Base-by-base conservation (phyloP, 2,888 invertebrate species). In the Diarsia dahlii region DNA sequence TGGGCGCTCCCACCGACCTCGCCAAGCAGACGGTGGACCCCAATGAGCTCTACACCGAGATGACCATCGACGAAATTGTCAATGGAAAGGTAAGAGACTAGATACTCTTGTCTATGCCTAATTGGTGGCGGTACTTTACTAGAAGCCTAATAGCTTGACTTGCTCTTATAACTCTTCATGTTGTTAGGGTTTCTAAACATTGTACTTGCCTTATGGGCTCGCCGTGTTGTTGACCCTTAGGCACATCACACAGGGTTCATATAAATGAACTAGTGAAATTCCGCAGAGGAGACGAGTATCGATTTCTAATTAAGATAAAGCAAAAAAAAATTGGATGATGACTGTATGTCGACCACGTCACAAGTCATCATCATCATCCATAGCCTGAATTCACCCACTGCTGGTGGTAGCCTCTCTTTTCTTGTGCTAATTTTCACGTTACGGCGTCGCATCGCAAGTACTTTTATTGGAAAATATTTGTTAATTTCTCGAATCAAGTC, bases 51-150 rank as follows among this genome's bases (percentile, higher is more conserved):
- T 98, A 97, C 92, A 97, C 97, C 1, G 97, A 98, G 89, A 98
- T 99, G 98, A 98, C 98, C n/a, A 97, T 99, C 85, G 97, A 99
- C 93, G 99, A 99, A 95, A 99, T 99, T 90, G 98, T 99, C 89
- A 99, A 99, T 94, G 99, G 99, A 91, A 98, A 99, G 97, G 98
- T 98, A 91, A 20, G 12, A 12, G 1, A 52, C 20, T 28, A 34
- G 12, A 28, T 28, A n/a, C n/a, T n/a, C n/a, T n/a, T n/a, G n/a
- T n/a, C n/a, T n/a, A n/a, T n/a, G n/a, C n/a, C n/a, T n/a, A n/a
- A n/a, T n/a, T n/a, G n/a, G n/a, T n/a, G n/a, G n/a, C n/a, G n/a
- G n/a, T n/a, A n/a, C n/a, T n/a, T n/a, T n/a, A n/a, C 46, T 48
- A 39, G 39, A 39, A 39, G 5, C 39, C 39, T 39, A 39, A 39